Base-by-base conservation (phyloP, 2,113 vertebrate genomes). In the Pogonocichla stellata region DNA sequence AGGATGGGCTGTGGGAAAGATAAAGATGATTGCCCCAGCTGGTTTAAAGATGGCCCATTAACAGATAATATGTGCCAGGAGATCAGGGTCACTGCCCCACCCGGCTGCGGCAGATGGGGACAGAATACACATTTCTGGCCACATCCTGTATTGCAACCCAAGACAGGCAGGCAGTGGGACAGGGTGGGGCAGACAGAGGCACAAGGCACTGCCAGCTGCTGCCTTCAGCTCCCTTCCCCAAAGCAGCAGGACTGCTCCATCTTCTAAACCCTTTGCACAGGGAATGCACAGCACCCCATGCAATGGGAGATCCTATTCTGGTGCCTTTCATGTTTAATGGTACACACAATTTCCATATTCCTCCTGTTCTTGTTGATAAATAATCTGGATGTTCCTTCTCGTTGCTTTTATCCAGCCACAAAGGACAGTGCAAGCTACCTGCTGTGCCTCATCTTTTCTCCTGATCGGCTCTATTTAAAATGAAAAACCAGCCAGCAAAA, bases 401-500 rank as follows among this genome's bases (percentile, higher is more conserved):
- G 11, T 25, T 75, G 81, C 66, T 81, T 47, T 94, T 80, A 73
- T 16, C 47, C 85, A 42, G 74, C 12, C 51, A 78, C 74, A 94
- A 86, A 66, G 84, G 65, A 47, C 73, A 72, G 78, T 69, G 79
- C 62, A 74, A 48, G 69, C 24, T 31, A 3, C 61, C 38, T 33
- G 45, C 74, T 80, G 81, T 48, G 47, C 58, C 71, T 93, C 90
- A 86, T 87, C 78, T 94, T 80, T 95, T 45, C 53, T 83, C 81
- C 73, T 24, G 12, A 48, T 77, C 2, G 1, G n/a, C 54, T 88
- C 54, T 73, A 78, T 65, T 91, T 58, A 75, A 62, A 86, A 75
- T 77, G 54, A 87, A 94, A 95, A 91, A 70, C 75, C 57, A 83
- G 60, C 24, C 43, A 64, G 33, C 60, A 38, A 62, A 86, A 91